Conservation (phyloP, 92 coral and sea anemone species). For the Bergia puertoricense region DNA sequence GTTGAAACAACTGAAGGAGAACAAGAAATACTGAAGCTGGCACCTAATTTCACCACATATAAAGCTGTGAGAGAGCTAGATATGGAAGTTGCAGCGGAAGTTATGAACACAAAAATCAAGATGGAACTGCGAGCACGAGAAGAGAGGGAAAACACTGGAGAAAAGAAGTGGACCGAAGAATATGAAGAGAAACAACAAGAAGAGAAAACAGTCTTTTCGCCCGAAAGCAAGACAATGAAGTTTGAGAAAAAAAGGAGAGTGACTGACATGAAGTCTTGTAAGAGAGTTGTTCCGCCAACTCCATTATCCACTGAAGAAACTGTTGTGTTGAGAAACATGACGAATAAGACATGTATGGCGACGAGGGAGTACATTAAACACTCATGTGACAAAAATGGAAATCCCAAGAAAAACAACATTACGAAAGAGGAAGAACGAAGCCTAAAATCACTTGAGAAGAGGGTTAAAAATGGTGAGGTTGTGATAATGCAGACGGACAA, state of each 20-base stretch:
- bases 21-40: background rate
- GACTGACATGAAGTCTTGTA: constrained; percentile 17
- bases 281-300: constrained; percentile 7
- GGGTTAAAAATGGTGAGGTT: no score
- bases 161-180: constrained; percentile 9
- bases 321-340: constrained; percentile 16
- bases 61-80: constrained; percentile 20
- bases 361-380: constrained; percentile 8
- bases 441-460: no score
- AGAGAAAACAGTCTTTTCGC: constrained; percentile 5
- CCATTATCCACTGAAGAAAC: constrained; percentile 11
- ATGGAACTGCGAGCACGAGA: constrained; percentile 5
- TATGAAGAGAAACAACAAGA: constrained; percentile 24
- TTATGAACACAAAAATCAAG: constrained; percentile 4
- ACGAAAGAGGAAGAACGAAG: no score
- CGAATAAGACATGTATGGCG: background rate
- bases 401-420: background rate
- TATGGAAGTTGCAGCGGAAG: constrained; percentile 5
- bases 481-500: no score
- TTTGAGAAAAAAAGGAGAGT: constrained; percentile 17
- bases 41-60: constrained; percentile 21
- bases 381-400: constrained; percentile 15
- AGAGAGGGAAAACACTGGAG: background rate
- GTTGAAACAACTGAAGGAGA: constrained; percentile 7
- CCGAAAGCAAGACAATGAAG: constrained; percentile 4